phyloP scores from a whole-genome alignment of 2,888 invertebrate species.

The Drosophila robusta region DNA sequence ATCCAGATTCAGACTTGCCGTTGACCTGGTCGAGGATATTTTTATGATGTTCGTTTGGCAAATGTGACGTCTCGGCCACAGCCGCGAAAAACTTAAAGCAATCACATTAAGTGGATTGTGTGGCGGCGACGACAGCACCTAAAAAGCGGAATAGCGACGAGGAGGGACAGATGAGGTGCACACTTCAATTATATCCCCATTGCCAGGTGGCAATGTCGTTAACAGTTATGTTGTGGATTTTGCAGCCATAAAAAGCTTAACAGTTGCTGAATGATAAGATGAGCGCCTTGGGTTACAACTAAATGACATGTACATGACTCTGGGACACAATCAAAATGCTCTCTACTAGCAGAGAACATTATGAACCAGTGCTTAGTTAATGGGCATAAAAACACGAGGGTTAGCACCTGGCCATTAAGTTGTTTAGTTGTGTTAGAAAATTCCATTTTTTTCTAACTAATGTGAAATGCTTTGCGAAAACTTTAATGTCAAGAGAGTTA shows the following conservation, averaged over 20 bases:
- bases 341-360: slow-evolving; percentile 10
- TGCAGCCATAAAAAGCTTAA: slow-evolving; percentile 41
- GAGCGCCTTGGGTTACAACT: slow-evolving; percentile 31
- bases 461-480: no score
- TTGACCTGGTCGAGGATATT: slow-evolving; percentile 30
- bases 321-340: slow-evolving; percentile 7
- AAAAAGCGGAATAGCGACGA: neutral
- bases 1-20: neutral
- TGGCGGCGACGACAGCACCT: slow-evolving; percentile 21
- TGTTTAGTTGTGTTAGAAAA: slow-evolving; percentile 6
- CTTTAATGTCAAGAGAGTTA: no score
- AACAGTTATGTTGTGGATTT: slow-evolving; percentile 37
- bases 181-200: slow-evolving; percentile 44
- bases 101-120: slow-evolving; percentile 67
- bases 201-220: slow-evolving; percentile 38
- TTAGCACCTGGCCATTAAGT: slow-evolving; percentile 18
- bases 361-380: slow-evolving; percentile 23
- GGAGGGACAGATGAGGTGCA: slow-evolving; percentile 1
- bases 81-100: slow-evolving; percentile 45
- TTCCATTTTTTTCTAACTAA: neutral
- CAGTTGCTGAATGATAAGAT: slow-evolving; percentile 45
- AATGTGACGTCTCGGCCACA: slow-evolving; percentile 35
- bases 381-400: slow-evolving; percentile 9
- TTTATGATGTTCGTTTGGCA: slow-evolving; percentile 30
- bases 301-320: slow-evolving; percentile 26